Evolutionary conservation across 2,113 vertebrate genomes (phyloP), one percentile per base, ranked within the genome.

Genomic region (Synodontis membranacea): DNA sequence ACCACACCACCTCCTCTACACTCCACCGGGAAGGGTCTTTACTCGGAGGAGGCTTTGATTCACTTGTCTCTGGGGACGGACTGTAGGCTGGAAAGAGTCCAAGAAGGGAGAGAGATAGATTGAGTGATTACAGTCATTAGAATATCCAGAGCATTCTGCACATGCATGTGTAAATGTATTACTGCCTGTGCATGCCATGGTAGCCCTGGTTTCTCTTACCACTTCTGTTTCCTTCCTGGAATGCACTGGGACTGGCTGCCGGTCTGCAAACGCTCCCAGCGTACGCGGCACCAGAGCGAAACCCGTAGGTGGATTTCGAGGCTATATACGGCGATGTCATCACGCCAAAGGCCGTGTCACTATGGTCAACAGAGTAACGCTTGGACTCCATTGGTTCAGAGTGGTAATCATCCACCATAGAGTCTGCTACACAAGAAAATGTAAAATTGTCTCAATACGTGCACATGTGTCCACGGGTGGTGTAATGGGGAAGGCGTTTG

Each of bases 11-110:
- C 0, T 99, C 97, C 72, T 99, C 98, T 80, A 99, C 97, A 0
- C 96, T 96, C 98, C 98, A 99, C 88, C 94, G 95, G 84, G 95
- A 96, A 3, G 98, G 98, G 90, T 98, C 96, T 89, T 96, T 97
- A 91, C 93, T 96, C 84, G 94, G 90, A 21, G 94, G 96, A 68
- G 93, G 94, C 87, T 93, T 92, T 11, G 75, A 2, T 0, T 97
- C 96, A 87, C 93, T 94, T n/a, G 1, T 86, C 21, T 97, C 97
- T 37, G 93, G 91, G 88, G 95, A 94, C 28, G 95, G 94, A 87
- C 95, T 97, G 62, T 96, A 96, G 92, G 95, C 98, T 99, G 46
- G 54, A 84, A 17, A 90, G 79, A 89, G 85, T 91, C 87, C 88
- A 37, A 21, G 31, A 60, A 28, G 31, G 46, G n/a, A 56, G 64